A percentile compares a stretch with the other conserved stretches of the same genome.
Evolutionary conservation across 2,888 invertebrate species (phyloP).

Genomic region (Andrena fulva): DNA sequence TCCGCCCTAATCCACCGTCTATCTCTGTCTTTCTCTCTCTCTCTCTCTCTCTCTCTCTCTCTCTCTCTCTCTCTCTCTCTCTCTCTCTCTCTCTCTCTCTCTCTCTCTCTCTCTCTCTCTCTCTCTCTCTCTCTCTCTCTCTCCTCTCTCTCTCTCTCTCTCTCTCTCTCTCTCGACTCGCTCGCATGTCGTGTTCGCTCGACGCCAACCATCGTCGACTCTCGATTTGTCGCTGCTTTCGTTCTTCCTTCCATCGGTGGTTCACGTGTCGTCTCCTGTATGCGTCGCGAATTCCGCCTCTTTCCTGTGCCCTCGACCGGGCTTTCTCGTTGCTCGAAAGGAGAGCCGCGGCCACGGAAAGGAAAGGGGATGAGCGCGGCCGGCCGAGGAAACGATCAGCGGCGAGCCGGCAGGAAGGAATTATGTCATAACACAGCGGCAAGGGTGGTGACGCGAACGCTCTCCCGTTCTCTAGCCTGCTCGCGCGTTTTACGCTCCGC

Average conservation of each 20-base stretch:
- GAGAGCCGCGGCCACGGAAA: conserved; percentile 31
- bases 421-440: conserved; percentile 30
- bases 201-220: conserved; percentile 20
- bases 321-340: conserved; percentile 27
- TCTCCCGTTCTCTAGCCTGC: conserved; percentile 2
- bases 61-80: not conserved
- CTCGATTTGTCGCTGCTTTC: conserved; percentile 3
- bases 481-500: not conserved
- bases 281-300: conserved; percentile 32
- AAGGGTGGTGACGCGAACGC: not conserved
- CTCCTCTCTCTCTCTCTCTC: conserved; percentile 16
- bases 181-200: conserved; percentile 47
- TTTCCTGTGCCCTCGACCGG: conserved; percentile 23
- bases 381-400: conserved; percentile 29
- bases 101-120: conserved; percentile 31
- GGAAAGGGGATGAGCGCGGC: conserved; percentile 39
- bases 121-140: not conserved
- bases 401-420: conserved; percentile 27
- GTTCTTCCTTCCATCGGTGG: conserved; percentile 29
- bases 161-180: conserved; percentile 33
- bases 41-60: conserved; percentile 24
- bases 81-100: conserved; percentile 28
- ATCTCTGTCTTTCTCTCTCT: conserved; percentile 34
- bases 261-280: conserved; percentile 42
- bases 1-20: conserved; percentile 7